Base-by-base conservation (phyloP, 2,888 invertebrate species). In the Troglohyphantes excavatus region DNA sequence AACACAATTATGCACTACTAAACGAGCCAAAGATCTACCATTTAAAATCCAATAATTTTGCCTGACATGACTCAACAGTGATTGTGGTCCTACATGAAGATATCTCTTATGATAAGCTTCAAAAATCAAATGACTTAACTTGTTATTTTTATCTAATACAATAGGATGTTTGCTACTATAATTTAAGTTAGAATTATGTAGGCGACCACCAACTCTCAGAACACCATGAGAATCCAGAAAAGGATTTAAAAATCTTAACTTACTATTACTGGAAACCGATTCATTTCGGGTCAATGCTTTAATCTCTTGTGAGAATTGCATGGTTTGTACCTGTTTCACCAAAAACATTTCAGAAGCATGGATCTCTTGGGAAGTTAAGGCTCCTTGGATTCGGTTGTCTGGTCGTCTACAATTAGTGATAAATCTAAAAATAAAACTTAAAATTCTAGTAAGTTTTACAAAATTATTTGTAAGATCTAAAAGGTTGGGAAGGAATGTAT, bases 141-240 rank as follows among this genome's bases (percentile, higher is more conserved):
- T 46, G 53, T 68, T 46, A 13, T 9, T 29, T 17, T 78, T 78
- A 23, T 46, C 53, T n/a, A 81, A 29, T 26, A 81, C 19, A 13
- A 17, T 46, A 3, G 6, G 67, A 21, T 63, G 21, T 63, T 63
- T 78, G 0, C 19, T 9, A n/a, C 17, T 0, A 29, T n/a, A 67
- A 67, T n/a, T 13, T 17, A 67, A 9, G 6, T 33, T 17, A 33
- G 19, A 27, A 46, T 68, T 79, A 11, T 1, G 0, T n/a, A 79
- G 13, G n/a, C 27, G 11, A 17, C 79, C 67, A 2, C 79, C 53
- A 5, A 79, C 46, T 67, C 67, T 43, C 27, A 67, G 26, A 5
- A 27, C 7, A 3, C 19, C 26, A 0, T 27, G 21, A 19, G 3
- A 46, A 68, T 68, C 79, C 11, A 81, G 53, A 21, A 81, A 53